Conservation (phyloP, 2,113 vertebrate genomes). For the Furnarius figulus region DNA sequence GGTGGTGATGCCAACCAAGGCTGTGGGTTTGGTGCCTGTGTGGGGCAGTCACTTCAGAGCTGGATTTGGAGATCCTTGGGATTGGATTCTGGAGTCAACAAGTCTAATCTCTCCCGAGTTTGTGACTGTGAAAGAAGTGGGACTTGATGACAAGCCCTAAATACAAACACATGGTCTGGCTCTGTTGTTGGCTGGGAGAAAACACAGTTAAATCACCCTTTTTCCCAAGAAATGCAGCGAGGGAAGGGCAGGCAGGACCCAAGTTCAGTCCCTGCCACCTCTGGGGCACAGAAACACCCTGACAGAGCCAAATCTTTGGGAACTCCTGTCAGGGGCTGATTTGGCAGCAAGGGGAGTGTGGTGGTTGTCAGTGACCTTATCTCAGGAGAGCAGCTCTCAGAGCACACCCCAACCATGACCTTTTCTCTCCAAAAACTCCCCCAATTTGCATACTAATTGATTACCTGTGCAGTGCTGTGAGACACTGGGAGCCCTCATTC, state of each 20-base stretch:
- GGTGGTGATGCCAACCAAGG: no score
- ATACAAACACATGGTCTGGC: rapidly evolving
- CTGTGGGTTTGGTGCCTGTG: no score
- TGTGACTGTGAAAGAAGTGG: not conserved
- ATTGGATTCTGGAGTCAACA: not conserved
- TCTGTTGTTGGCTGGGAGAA: no score
- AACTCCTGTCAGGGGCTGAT: not conserved
- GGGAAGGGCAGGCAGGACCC: not conserved
- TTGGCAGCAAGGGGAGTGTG: not conserved
- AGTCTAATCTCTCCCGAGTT: not conserved
- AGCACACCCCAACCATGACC: not conserved
- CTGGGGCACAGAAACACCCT: not conserved
- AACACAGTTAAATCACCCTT: not conserved
- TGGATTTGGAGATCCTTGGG: not conserved
- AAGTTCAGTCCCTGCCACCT: not conserved
- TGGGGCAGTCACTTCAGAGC: not conserved
- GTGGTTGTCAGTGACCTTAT: not conserved
- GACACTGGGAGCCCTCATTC: not conserved
- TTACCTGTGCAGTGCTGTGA: not conserved
- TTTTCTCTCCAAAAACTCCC: not conserved
- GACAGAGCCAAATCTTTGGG: not conserved
- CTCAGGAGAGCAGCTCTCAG: not conserved
- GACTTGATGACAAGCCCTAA: not conserved
- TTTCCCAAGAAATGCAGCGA: not conserved
- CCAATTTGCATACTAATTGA: not conserved